phyloP scores from a whole-genome alignment of 2,113 vertebrate species.

The Heloderma charlesbogerti region DNA sequence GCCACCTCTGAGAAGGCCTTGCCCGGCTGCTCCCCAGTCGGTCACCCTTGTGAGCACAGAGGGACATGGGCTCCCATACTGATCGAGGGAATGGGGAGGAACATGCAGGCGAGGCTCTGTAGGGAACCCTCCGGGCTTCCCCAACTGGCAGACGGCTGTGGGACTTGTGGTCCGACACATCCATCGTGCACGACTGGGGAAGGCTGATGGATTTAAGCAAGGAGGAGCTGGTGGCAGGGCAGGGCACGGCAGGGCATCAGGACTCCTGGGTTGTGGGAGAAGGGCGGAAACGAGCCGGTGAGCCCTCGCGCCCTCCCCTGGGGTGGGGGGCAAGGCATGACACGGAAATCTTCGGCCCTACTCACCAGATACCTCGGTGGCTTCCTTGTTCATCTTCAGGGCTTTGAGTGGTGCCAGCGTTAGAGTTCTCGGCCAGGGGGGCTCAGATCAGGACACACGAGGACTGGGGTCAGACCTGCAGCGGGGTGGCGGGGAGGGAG shows the following conservation, averaged over 20 bases:
- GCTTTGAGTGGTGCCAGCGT: not conserved
- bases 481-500: not conserved
- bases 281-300: too few relatives aligned
- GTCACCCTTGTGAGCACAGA: not conserved
- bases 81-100: not conserved
- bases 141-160: too few relatives aligned
- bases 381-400: conserved; percentile 86
- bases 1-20: not conserved
- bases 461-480: not conserved
- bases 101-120: not conserved
- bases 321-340: not conserved
- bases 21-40: not conserved
- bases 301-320: too few relatives aligned
- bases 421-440: not conserved
- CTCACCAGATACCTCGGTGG: conserved; percentile 84
- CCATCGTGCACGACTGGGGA: not conserved
- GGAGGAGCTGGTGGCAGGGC: not conserved
- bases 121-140: too few relatives aligned
- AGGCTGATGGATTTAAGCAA: too few relatives aligned
- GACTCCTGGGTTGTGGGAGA: not conserved
- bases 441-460: not conserved
- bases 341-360: not conserved
- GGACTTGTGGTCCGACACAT: too few relatives aligned
- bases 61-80: not conserved
- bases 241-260: not conserved